These are phyloP conservation scores for Aphelenchoides fujianensis DNA, from an alignment of 1,140 invertebrate genomes.

Conservation along the genomic window DNA sequence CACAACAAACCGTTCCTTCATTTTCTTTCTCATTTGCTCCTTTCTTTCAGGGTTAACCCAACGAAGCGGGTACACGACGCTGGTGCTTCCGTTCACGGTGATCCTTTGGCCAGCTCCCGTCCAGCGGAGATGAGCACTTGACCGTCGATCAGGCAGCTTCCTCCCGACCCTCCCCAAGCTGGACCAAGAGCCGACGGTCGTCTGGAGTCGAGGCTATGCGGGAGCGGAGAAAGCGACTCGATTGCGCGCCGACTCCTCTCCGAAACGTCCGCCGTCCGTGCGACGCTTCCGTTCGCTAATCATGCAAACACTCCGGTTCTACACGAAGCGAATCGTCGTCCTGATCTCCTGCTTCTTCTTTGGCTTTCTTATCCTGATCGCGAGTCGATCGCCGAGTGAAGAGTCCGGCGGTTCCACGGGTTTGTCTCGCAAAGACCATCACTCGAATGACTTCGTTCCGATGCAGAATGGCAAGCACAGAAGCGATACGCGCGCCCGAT, in stretches of 20 bases:
- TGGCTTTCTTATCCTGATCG: conserved; percentile 44
- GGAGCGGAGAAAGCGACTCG: neutral
- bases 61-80: too few relatives aligned
- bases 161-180: neutral
- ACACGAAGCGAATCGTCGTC: conserved; percentile 42
- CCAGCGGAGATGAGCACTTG: neutral
- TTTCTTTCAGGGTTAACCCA: too few relatives aligned
- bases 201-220: neutral
- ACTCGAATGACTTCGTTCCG: neutral
- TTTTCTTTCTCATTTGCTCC: too few relatives aligned
- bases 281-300: neutral
- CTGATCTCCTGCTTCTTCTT: conserved; percentile 45
- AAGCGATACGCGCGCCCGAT: neutral
- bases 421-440: neutral
- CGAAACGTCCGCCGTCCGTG: neutral
- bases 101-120: too few relatives aligned
- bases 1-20: too few relatives aligned
- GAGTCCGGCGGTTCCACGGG: neutral
- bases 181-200: neutral
- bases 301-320: conserved; percentile 46
- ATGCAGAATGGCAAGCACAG: conserved; percentile 11
- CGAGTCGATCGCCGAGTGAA: conserved; percentile 22
- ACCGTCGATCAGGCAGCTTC: neutral
- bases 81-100: neutral
- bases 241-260: neutral